These are phyloP conservation scores for Saxidomus purpurata DNA, from an alignment of 1,140 invertebrate species.

Conservation along the genomic window DNA sequence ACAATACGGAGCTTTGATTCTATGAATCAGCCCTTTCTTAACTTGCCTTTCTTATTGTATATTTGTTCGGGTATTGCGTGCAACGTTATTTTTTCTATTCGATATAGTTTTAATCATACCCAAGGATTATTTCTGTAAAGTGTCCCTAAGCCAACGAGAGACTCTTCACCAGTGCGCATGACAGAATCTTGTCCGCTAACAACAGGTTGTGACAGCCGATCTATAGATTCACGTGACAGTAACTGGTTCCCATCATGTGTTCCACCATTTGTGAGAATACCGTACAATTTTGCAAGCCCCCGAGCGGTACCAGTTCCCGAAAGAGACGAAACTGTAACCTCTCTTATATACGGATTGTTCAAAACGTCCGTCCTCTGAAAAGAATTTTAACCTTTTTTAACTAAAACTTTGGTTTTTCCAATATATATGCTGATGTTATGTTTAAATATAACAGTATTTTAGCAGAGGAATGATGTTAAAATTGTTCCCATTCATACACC, in stretches of 20 bases:
- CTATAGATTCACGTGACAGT: conserved; percentile 57
- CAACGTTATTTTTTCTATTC: too few species aligned
- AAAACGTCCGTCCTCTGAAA: conserved; percentile 37
- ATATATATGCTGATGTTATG: too few species aligned
- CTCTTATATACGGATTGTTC: conserved; percentile 60
- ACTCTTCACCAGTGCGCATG: conserved; percentile 26
- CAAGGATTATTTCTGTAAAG: conserved; percentile 52
- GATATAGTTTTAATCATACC: too few species aligned
- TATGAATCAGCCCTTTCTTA: too few species aligned
- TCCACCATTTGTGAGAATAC: conserved; percentile 68
- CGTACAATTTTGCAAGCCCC: conserved; percentile 66
- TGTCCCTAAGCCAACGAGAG: conserved; percentile 29
- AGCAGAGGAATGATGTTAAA: too few species aligned
- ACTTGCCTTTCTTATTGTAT: too few species aligned
- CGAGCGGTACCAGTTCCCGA: conserved; percentile 66
- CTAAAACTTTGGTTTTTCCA: too few species aligned
- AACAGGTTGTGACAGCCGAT: conserved; percentile 38
- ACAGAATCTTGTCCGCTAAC: conserved; percentile 44
- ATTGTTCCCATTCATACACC: too few species aligned
- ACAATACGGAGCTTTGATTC: too few species aligned
- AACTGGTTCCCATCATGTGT: conserved; percentile 53
- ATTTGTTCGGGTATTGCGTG: too few species aligned
- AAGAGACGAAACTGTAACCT: conserved; percentile 46
- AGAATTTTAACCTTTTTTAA: too few species aligned
- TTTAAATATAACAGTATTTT: too few species aligned